A percentile compares a stretch with the other conserved stretches of the same genome.
Evolutionary conservation across 2,888 invertebrate species (phyloP).

Genomic region (Agrotis puta): DNA sequence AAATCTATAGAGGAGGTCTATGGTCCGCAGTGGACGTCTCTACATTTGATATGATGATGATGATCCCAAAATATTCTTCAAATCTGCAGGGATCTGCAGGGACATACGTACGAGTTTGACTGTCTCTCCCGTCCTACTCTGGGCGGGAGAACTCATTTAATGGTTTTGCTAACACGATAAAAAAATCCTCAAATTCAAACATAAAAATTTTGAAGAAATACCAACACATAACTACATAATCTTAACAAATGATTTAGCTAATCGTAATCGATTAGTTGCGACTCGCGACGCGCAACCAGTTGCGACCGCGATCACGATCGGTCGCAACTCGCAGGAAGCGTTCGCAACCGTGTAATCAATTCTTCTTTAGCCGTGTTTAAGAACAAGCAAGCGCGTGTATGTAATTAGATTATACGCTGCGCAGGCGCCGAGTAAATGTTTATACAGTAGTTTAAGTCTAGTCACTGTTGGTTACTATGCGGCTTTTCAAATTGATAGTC

Average conservation of each 20-base stretch:
- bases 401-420: conserved; percentile 70
- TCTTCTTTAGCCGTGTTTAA: conserved; percentile 54
- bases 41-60: too few relatives aligned
- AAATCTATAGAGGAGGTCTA: too few relatives aligned
- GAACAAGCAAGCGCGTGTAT: conserved; percentile 58
- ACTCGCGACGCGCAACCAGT: conserved; percentile 32
- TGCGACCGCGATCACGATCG: conserved; percentile 53
- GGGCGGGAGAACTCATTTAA: too few relatives aligned
- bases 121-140: too few relatives aligned
- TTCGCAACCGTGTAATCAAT: conserved; percentile 61
- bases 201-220: background rate
- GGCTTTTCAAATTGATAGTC: background rate
- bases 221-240: background rate
- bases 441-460: conserved; percentile 43
- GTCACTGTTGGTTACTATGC: background rate
- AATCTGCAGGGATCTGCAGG: too few relatives aligned
- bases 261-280: conserved; percentile 47
- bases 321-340: conserved; percentile 54
- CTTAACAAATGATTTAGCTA: conserved; percentile 11
- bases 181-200: background rate
- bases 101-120: too few relatives aligned
- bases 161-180: too few relatives aligned
- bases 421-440: conserved; percentile 16
- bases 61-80: too few relatives aligned
- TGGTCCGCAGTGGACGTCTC: too few relatives aligned